Percentiles rank a stretch among this genome's conserved stretches.
Conservation (phyloP, 2,113 vertebrate genomes). For the Eptesicus fuscus region DNA sequence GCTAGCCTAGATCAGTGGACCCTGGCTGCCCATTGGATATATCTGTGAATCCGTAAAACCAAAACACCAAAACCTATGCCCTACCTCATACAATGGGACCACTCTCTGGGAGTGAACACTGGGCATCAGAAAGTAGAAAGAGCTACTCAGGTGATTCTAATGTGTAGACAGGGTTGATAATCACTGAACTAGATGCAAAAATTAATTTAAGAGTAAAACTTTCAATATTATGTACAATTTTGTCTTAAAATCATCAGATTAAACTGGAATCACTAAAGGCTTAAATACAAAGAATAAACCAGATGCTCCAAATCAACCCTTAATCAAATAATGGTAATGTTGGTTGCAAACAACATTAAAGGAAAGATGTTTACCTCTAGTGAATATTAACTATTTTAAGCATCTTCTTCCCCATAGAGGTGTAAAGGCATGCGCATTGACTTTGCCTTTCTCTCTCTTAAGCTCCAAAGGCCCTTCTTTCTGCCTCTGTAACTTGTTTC, state of each 20-base stretch:
- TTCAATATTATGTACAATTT: background rate
- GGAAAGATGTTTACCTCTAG: background rate
- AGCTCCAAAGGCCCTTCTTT: background rate
- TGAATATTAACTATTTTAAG: background rate
- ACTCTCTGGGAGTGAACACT: background rate
- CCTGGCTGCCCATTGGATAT: background rate
- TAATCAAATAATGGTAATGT: slow-evolving; percentile 25
- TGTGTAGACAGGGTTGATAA: background rate
- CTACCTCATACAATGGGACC: background rate
- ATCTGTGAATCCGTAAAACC: background rate
- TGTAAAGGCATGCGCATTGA: background rate
- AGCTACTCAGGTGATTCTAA: background rate
- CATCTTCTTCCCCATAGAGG: background rate
- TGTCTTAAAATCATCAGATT: background rate
- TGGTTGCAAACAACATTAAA: background rate
- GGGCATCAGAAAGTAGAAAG: background rate
- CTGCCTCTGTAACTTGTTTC: background rate
- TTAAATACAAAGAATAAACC: slow-evolving; percentile 8
- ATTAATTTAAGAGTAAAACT: background rate
- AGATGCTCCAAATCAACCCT: background rate
- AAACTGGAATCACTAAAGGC: slow-evolving; percentile 23
- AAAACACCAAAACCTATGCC: background rate
- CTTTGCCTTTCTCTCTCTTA: background rate
- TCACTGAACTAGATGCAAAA: background rate
- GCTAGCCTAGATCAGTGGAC: background rate